Percentiles rank a stretch among this genome's conserved stretches.
Evolutionary conservation across 2,888 invertebrate genomes (phyloP).

Genomic region (Spodoptera littoralis): DNA sequence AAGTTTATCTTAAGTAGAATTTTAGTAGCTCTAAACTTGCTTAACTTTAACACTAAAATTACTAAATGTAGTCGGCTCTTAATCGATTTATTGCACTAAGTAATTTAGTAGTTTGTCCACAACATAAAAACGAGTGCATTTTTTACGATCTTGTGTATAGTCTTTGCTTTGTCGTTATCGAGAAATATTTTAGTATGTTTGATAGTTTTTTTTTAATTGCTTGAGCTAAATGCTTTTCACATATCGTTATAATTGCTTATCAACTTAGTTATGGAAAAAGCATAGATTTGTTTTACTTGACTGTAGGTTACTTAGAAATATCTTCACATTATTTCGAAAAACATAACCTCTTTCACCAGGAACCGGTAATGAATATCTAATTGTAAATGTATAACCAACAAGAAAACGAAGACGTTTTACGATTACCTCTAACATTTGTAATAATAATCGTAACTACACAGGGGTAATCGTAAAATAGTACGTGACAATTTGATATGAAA

Average conservation of each 20-base stretch:
- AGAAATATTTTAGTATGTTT: neutral
- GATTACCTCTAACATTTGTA: neutral
- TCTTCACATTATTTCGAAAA: too few relatives aligned
- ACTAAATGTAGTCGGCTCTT: constrained; percentile 44
- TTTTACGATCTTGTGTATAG: constrained; percentile 23
- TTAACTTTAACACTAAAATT: constrained; percentile 59
- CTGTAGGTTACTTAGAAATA: too few relatives aligned
- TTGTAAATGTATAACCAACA: constrained; percentile 4
- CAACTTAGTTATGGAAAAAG: too few relatives aligned
- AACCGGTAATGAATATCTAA: neutral
- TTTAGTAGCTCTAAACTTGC: constrained; percentile 67
- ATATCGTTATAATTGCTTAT: too few relatives aligned
- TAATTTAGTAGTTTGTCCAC: constrained; percentile 52
- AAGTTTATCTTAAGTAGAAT: constrained; percentile 76
- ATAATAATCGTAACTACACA: neutral
- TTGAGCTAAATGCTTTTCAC: too few relatives aligned
- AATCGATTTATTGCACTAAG: constrained; percentile 44
- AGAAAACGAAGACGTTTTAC: constrained; percentile 7
- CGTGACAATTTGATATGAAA: neutral
- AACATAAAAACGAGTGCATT: constrained; percentile 41
- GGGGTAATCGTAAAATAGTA: neutral
- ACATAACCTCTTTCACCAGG: too few relatives aligned
- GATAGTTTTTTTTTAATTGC: neutral
- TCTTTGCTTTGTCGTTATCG: constrained; percentile 12
- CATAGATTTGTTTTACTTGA: too few relatives aligned